phyloP scores from a whole-genome alignment of 2,888 invertebrate genomes.

The Chymomyza caudatula region DNA sequence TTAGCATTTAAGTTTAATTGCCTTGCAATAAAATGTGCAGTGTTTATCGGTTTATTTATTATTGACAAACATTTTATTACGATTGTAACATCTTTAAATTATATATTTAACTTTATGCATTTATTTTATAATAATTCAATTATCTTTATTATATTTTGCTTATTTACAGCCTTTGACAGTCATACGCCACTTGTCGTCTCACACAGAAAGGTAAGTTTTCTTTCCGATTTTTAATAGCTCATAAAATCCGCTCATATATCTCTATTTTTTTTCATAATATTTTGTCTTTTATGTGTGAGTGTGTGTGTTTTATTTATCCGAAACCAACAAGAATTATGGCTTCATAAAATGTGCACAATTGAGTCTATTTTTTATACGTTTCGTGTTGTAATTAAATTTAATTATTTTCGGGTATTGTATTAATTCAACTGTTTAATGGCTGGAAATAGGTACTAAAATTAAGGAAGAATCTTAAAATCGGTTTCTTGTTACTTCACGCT shows the following conservation, averaged over 20 bases:
- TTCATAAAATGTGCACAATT: conserved; percentile 48
- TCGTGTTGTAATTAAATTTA: conserved; percentile 48
- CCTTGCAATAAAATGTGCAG: conserved; percentile 11
- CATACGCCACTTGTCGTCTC: conserved; percentile 53
- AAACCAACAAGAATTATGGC: conserved; percentile 56
- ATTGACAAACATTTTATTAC: conserved; percentile 8
- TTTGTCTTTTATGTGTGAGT: neutral
- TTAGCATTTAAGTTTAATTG: conserved; percentile 22
- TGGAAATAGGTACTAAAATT: neutral
- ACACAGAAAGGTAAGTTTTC: conserved; percentile 61
- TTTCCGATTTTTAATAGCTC: neutral
- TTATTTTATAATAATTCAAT: conserved; percentile 7
- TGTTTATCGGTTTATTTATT: conserved; percentile 27
- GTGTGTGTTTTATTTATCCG: neutral
- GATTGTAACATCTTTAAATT: neutral
- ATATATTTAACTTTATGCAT: conserved; percentile 13
- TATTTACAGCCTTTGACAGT: conserved; percentile 57
- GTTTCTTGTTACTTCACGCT: too few relatives aligned
- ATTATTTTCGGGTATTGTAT: conserved; percentile 45
- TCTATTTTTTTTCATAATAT: neutral
- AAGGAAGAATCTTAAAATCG: too few relatives aligned
- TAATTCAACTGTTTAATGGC: neutral
- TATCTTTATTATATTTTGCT: conserved; percentile 1
- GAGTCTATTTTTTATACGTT: conserved; percentile 49
- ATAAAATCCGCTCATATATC: neutral